phyloP scores from a whole-genome alignment of 2,113 vertebrate genomes.

The Eclectus roratus region DNA sequence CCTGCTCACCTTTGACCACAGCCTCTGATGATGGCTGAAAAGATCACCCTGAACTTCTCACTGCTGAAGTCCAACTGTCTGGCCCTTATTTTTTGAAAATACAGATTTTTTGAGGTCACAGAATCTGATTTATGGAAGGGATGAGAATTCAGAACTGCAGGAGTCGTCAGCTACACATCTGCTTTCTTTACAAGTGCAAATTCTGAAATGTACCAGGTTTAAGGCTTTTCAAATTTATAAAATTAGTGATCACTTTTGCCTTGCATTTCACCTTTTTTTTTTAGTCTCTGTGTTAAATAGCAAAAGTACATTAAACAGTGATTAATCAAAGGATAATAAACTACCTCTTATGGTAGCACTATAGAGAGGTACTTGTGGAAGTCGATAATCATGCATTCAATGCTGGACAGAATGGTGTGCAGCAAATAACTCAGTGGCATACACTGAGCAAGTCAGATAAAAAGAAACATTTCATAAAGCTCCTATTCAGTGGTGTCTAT shows the following conservation, averaged over 20 bases:
- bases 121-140: neutral
- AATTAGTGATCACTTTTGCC: neutral
- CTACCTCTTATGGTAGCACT: neutral
- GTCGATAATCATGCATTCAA: neutral
- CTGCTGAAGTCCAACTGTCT: neutral
- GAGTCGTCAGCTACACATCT: neutral
- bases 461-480: conserved; percentile 48
- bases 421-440: neutral
- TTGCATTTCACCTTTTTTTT: neutral
- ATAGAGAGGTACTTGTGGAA: neutral
- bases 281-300: neutral
- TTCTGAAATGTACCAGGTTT: neutral
- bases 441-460: neutral
- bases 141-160: neutral
- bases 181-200: neutral
- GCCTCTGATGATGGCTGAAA: neutral
- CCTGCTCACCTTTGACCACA: neutral
- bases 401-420: neutral
- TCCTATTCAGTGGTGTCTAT: neutral
- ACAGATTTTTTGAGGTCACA: neutral
- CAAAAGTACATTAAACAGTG: neutral
- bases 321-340: conserved; percentile 26
- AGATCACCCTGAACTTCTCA: neutral
- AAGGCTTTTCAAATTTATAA: neutral
- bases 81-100: neutral